A percentile compares a stretch with the other conserved stretches of the same genome.
Evolutionary conservation across 2,113 vertebrate genomes (phyloP).

Genomic region (Dermatemys mawii): DNA sequence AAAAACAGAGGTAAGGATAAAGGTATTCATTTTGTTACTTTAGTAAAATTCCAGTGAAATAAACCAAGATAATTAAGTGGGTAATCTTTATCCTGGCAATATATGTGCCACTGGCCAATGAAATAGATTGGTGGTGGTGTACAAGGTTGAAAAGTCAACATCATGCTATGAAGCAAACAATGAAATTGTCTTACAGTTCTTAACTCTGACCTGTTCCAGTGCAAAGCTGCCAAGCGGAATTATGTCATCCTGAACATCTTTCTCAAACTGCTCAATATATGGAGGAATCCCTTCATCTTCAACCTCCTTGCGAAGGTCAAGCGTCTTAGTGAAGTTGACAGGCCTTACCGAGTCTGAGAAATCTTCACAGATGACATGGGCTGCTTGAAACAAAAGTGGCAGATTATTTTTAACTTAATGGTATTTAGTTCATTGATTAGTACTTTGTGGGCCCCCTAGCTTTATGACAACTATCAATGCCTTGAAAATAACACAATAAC

Average conservation of each 20-base stretch:
- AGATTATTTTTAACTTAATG: background rate
- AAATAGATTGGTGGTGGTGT: conserved; percentile 73
- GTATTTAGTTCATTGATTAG: background rate
- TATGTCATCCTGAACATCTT: conserved; percentile 84
- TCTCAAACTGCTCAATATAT: conserved; percentile 84
- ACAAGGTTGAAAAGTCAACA: conserved; percentile 76
- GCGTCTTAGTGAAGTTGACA: conserved; percentile 26
- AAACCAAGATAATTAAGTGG: background rate
- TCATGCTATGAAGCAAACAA: conserved; percentile 78
- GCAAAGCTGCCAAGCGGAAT: conserved; percentile 88
- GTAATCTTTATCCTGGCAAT: background rate
- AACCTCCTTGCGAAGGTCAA: conserved; percentile 64
- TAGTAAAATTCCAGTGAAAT: conserved; percentile 29
- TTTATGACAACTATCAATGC: background rate
- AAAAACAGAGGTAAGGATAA: conserved; percentile 56
- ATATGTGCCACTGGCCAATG: background rate
- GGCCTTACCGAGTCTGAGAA: background rate
- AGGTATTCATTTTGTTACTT: conserved; percentile 34
- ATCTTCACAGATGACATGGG: background rate
- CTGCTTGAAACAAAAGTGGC: conserved; percentile 55
- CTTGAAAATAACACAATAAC: background rate
- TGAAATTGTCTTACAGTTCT: conserved; percentile 83
- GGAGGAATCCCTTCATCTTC: conserved; percentile 81
- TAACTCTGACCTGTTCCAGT: conserved; percentile 89
- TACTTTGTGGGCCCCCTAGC: background rate